Conservation (phyloP, 2,888 invertebrate species). For the Aromia moschata region DNA sequence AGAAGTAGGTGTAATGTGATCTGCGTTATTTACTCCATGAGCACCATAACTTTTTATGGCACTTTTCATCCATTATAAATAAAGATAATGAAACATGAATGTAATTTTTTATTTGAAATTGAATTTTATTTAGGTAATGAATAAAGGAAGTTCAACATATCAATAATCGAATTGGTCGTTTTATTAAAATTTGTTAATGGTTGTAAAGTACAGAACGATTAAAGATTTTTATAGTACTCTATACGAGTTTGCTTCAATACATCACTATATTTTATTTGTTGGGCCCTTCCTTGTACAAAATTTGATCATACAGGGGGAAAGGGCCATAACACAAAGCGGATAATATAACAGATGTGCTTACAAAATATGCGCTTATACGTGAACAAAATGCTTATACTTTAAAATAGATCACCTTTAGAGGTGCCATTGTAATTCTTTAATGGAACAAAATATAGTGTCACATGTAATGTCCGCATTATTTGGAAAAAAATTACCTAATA, state of each 20-base stretch:
- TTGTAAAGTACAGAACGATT: no score
- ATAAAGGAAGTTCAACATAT: no score
- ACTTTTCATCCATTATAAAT: neutral
- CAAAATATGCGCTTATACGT: conserved; percentile 32
- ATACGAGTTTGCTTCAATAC: no score
- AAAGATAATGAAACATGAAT: no score
- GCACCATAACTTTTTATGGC: neutral
- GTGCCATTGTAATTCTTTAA: neutral
- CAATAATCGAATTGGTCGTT: no score
- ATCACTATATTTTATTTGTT: conserved; percentile 8
- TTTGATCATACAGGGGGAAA: conserved; percentile 16
- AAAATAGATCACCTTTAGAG: conserved; percentile 27
- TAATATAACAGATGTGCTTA: conserved; percentile 27
- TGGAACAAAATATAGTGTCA: neutral
- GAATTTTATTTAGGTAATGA: no score
- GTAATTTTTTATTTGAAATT: no score
- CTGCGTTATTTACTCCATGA: neutral
- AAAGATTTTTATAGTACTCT: no score
- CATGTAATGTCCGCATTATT: no score
- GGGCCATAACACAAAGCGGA: conserved; percentile 22
- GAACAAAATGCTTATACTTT: conserved; percentile 30
- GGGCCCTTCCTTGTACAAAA: conserved; percentile 5
- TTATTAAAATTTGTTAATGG: no score
- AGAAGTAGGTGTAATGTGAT: no score
- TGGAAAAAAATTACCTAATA: no score